phyloP scores from a whole-genome alignment of 1,140 invertebrate genomes.

The Bombus picipes region DNA sequence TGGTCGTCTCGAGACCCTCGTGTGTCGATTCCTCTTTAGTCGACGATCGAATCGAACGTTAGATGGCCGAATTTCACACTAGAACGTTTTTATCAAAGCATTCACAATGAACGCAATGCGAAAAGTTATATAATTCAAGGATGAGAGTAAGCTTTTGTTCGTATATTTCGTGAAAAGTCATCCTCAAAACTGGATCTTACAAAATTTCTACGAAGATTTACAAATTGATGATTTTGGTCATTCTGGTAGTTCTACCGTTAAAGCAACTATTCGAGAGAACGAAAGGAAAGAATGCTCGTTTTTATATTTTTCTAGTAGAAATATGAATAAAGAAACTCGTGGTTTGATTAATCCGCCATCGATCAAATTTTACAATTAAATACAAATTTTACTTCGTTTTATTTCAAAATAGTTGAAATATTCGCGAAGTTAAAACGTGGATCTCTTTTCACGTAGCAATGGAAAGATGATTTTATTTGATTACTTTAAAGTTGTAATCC shows the following conservation, averaged over 20 bases:
- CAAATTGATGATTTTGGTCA: too few relatives aligned
- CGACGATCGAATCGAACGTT: too few relatives aligned
- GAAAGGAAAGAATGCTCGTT: background rate
- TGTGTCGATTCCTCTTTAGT: background rate
- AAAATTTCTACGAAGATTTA: background rate
- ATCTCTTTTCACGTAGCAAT: background rate
- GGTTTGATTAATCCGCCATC: constrained; percentile 7
- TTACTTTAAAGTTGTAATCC: background rate
- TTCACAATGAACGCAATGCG: background rate
- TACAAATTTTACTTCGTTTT: background rate
- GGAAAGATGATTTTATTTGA: background rate
- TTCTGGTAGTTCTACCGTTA: background rate
- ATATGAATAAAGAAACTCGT: constrained; percentile 26
- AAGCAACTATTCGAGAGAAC: background rate
- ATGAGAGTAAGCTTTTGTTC: too few relatives aligned
- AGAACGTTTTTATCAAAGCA: background rate
- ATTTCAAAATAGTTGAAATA: background rate
- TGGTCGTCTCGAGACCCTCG: background rate
- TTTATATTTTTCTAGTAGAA: background rate
- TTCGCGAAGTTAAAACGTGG: background rate
- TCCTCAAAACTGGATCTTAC: too few relatives aligned
- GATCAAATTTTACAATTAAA: background rate
- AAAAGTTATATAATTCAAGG: background rate
- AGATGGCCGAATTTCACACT: background rate
- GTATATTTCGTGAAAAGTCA: too few relatives aligned